These are phyloP conservation scores for Synanthedon andrenaeformis DNA, from an alignment of 2,888 invertebrate species.

Conservation along the genomic window DNA sequence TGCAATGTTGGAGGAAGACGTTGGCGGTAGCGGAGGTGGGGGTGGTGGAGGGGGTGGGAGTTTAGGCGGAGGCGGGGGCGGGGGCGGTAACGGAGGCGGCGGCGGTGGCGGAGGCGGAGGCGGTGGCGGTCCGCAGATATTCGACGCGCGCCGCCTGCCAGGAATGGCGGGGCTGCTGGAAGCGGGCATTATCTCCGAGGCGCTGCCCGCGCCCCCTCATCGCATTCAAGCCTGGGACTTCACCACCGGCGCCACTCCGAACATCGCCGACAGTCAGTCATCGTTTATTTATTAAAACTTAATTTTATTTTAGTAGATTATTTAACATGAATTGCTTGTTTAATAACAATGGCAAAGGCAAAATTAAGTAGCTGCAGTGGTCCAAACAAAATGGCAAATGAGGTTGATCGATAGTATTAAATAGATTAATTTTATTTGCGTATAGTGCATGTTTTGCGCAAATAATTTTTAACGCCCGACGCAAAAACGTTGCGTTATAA, in stretches of 20 bases:
- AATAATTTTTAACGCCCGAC: too few relatives aligned
- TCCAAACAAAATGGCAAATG: too few relatives aligned
- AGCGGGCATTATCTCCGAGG: constrained; percentile 58
- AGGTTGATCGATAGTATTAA: too few relatives aligned
- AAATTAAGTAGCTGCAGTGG: too few relatives aligned
- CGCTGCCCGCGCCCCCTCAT: constrained; percentile 76
- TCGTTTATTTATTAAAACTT: background rate
- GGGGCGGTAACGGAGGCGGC: constrained; percentile 25
- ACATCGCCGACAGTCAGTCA: constrained; percentile 77
- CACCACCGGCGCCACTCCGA: constrained; percentile 76
- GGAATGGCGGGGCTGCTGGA: constrained; percentile 53
- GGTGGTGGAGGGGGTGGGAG: constrained; percentile 32
- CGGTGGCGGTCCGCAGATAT: constrained; percentile 19
- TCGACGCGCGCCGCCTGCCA: constrained; percentile 31
- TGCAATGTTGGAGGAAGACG: constrained; percentile 63
- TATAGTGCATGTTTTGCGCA: too few relatives aligned
- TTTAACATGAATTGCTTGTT: too few relatives aligned
- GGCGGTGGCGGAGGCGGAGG: constrained; percentile 8
- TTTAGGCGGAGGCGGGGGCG: constrained; percentile 37
- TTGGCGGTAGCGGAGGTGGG: constrained; percentile 15
- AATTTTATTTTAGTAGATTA: background rate
- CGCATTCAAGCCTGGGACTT: constrained; percentile 90
- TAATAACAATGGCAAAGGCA: too few relatives aligned
- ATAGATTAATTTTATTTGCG: too few relatives aligned
- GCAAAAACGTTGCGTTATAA: too few relatives aligned